Base-by-base conservation (phyloP, 1,140 invertebrate genomes). In the Brachystomella parvula region DNA sequence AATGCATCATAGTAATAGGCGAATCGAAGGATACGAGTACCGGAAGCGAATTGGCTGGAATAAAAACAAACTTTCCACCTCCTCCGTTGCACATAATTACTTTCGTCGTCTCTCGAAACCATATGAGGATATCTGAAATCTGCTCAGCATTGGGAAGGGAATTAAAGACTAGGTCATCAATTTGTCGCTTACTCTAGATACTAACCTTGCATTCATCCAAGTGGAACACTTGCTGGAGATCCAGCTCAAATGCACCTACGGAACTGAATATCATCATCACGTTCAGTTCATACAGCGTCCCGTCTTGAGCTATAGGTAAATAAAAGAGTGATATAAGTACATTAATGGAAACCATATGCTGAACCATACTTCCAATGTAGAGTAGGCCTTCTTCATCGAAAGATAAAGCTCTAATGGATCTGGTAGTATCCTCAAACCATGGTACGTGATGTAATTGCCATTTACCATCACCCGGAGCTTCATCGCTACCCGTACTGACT, bases 371-470 rank as follows among this genome's bases (percentile, higher is more conserved):
- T n/a, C 72, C 72, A 61, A 71, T 69, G 47, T 71, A 73, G 1
- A 73, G 53, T 19, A 67, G 57, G 0, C 67, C 72, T 39, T 73
- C 72, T 2, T 63, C 63, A 47, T 73, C 72, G 47, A 73, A 73
- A 1, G 62, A 29, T 30, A 73, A 44, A 12, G 68, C 61, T 28
- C 69, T 61, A 28, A 73, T 71, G 39, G 49, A 67, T 57, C 67
- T 69, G 15, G 53, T 17, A 3, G 21, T 24, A 63, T 73, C 72
- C 2, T 66, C 24, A 58, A 73, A 73, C 72, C 72, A 73, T n/a
- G 67, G 72, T 15, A 73, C 49, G 26, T 47, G 62, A 60, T 67
- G 69, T 6, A 73, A 28, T 21, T 33, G 35, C 72, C 72, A 73
- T 0, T 24, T 24, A 26, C 63, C 63, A 28, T 32, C 35, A 28